Evolutionary conservation across 1,140 invertebrate genomes (phyloP).

Genomic region (Oryzaephilus surinamensis): DNA sequence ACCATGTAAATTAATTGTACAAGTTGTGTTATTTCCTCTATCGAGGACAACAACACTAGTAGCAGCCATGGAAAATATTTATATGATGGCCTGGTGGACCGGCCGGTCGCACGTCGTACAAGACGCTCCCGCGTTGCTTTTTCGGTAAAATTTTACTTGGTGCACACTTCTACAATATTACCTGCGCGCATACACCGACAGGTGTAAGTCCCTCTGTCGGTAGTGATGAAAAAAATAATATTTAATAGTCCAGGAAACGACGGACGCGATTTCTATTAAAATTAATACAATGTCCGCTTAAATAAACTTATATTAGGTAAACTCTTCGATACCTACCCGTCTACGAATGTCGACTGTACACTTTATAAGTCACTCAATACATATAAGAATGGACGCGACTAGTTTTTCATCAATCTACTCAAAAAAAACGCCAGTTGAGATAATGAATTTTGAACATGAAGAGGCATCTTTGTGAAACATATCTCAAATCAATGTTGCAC

Average conservation of each 20-base stretch:
- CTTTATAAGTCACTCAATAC: slow-evolving; percentile 17
- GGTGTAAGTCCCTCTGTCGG: slow-evolving; percentile 34
- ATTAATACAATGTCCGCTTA: too few species aligned
- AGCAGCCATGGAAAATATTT: slow-evolving; percentile 48
- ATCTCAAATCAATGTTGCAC: background rate
- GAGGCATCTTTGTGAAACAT: slow-evolving; percentile 1
- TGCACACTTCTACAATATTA: slow-evolving; percentile 25
- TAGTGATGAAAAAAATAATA: slow-evolving; percentile 26
- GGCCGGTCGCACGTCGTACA: slow-evolving; percentile 15
- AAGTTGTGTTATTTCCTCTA: slow-evolving; percentile 89
- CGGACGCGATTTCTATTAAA: too few species aligned
- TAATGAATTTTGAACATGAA: slow-evolving; percentile 5
- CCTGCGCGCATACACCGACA: slow-evolving; percentile 29
- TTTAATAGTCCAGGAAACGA: too few species aligned
- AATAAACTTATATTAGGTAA: too few species aligned
- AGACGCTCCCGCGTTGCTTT: slow-evolving; percentile 21
- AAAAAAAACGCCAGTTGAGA: slow-evolving; percentile 20
- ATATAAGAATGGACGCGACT: slow-evolving; percentile 25
- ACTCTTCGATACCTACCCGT: too few species aligned
- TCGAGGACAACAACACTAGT: slow-evolving; percentile 87
- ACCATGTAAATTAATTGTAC: slow-evolving; percentile 90
- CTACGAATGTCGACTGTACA: too few species aligned
- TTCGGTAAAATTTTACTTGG: slow-evolving; percentile 19
- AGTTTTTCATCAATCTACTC: slow-evolving; percentile 28
- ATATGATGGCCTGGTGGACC: slow-evolving; percentile 14